A percentile compares a stretch with the other conserved stretches of the same genome.
Conservation (phyloP, 2,113 vertebrate genomes). For the Muscicapa adusta region DNA sequence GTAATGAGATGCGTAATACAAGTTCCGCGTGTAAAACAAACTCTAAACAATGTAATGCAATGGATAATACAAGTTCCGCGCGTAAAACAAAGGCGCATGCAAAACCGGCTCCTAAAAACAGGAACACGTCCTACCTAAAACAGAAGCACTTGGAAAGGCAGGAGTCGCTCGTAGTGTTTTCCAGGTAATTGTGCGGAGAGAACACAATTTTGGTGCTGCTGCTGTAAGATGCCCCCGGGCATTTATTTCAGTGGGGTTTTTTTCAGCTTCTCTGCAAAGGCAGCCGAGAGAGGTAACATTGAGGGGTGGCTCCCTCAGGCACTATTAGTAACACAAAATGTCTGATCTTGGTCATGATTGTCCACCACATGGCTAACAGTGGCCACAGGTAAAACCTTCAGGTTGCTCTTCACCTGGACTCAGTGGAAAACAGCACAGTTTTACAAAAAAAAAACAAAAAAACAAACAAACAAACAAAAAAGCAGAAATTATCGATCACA, state of each 20-base stretch:
- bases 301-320: not conserved
- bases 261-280: not conserved
- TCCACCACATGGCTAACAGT: not conserved
- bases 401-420: not conserved
- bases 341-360: fast-evolving
- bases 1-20: not conserved
- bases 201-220: not conserved
- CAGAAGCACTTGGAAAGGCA: not conserved
- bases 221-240: fast-evolving
- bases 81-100: not conserved
- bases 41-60: not conserved
- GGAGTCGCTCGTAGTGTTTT: not conserved
- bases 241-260: fast-evolving
- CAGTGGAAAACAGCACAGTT: not conserved
- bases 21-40: not conserved
- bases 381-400: fast-evolving
- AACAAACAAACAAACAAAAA: too few relatives aligned
- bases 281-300: not conserved
- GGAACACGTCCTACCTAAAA: not conserved
- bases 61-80: not conserved
- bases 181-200: not conserved
- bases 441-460: not conserved
- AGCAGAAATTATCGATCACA: not conserved
- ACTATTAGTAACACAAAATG: not conserved
- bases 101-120: not conserved